Base-by-base conservation (phyloP, 2,888 invertebrate genomes). In the Busseola fusca region DNA sequence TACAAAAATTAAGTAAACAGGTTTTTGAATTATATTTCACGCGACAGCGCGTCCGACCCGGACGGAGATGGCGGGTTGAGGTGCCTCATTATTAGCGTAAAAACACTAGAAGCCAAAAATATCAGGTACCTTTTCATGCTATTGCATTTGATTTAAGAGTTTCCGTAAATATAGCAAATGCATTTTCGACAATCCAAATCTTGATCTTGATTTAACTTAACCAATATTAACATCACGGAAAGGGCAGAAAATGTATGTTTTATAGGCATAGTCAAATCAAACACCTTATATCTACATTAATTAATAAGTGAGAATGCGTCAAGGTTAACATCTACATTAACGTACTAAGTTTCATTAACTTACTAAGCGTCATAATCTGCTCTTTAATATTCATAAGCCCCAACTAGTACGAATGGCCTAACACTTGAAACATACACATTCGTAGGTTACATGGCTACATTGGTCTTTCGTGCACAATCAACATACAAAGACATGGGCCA, bases 401-500 rank as follows among this genome's bases (percentile, higher is more conserved):
- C 63, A 64, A 78, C 70, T 65, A 75, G 59, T 60, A 66, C 52
- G 57, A 83, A 82, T 74, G 72, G 69, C 68, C 64, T 68, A 69
- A 74, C 75, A 76, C 65, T 81, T 56, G 58, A 60, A 70, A 71
- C 65, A 72, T 54, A 63, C 50, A 73, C 71, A 71, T 37, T 70
- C 57, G 57, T 50, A 58, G 45, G 58, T 64, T 78, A 71, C 62
- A 48, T 57, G 75, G 66, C 48, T 64, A 72, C 83, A 69, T 71
- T 81, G 90, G 91, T 93, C 90, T 91, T 92, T 91, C 91, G 87
- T 87, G 90, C 91, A 90, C 94, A 95, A 95, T 95, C 95, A 95
- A 94, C 95, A 94, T 94, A 95, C 93, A 94, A 95, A 95, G 94
- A 94, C 95, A 93, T 92, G 92, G 90, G 91, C 92, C 91, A 90